Evolutionary conservation across 2,113 vertebrate species (phyloP).

Genomic region (Erythrocercus mccallii): DNA sequence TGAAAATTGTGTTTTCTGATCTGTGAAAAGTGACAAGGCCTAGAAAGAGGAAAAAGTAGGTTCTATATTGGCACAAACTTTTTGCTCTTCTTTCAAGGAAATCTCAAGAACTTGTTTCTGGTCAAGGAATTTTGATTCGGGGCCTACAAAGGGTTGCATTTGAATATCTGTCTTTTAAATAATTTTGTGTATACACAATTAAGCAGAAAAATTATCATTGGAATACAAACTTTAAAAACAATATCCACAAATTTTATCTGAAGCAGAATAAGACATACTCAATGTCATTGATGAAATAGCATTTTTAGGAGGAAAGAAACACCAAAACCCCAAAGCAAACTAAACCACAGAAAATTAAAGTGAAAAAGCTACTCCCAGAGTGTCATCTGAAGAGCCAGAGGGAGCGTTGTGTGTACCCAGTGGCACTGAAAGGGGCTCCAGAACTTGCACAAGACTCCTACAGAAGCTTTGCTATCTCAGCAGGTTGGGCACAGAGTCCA

Average conservation of each 20-base stretch:
- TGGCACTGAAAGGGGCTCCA: background rate
- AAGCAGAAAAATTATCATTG: background rate
- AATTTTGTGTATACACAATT: background rate
- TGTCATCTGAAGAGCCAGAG: background rate
- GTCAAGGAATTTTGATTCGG: background rate
- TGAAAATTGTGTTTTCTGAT: background rate
- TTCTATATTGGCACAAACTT: background rate
- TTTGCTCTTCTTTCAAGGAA: background rate
- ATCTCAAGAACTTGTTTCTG: background rate
- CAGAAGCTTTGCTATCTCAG: background rate
- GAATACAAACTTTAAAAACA: background rate
- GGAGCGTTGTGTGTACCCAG: rapidly evolving
- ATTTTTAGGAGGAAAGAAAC: background rate
- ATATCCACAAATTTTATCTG: background rate
- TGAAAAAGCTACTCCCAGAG: background rate
- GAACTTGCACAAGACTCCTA: background rate
- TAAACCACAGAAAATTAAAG: background rate
- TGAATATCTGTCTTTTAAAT: background rate
- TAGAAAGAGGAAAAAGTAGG: background rate
- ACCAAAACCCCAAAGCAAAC: background rate
- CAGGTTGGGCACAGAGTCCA: background rate
- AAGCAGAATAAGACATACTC: background rate
- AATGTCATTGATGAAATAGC: background rate
- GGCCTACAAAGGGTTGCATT: background rate
- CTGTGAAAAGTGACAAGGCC: background rate